Conservation (phyloP, 2,113 vertebrate genomes). For the Triplophysa rosa region DNA sequence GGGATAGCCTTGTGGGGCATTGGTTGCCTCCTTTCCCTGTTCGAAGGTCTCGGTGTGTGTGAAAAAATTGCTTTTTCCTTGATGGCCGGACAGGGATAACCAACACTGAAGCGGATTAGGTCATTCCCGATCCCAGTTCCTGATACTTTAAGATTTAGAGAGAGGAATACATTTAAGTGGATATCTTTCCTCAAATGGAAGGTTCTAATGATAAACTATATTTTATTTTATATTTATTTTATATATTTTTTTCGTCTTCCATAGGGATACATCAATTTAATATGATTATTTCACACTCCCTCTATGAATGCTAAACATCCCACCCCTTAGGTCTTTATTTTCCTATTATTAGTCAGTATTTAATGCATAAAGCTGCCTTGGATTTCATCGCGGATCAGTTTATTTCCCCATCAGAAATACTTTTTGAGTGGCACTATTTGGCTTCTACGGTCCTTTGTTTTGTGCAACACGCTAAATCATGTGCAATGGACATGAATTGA, state of each 20-base stretch:
- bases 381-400: constrained; percentile 58
- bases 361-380: constrained; percentile 76
- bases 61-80: constrained; percentile 53
- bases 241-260: constrained; percentile 58
- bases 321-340: constrained; percentile 53
- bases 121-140: constrained; percentile 59
- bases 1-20: constrained; percentile 54
- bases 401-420: constrained; percentile 6
- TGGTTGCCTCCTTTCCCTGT: constrained; percentile 50
- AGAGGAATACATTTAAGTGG: constrained; percentile 49
- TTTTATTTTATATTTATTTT: constrained; percentile 67
- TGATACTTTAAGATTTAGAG: constrained; percentile 61
- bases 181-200: constrained; percentile 59
- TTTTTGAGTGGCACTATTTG: constrained; percentile 54
- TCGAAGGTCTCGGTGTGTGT: constrained; percentile 57
- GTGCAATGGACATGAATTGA: constrained; percentile 31
- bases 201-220: constrained; percentile 59
- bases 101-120: constrained; percentile 49
- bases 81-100: constrained; percentile 50
- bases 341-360: constrained; percentile 68
- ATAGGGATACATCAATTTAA: constrained; percentile 55
- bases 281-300: constrained; percentile 68
- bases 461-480: constrained; percentile 40
- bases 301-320: constrained; percentile 63
- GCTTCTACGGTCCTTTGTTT: constrained; percentile 30